A percentile compares a stretch with the other conserved stretches of the same genome.
Conservation (phyloP, 2,113 vertebrate species). For the Sylvia atricapilla region DNA sequence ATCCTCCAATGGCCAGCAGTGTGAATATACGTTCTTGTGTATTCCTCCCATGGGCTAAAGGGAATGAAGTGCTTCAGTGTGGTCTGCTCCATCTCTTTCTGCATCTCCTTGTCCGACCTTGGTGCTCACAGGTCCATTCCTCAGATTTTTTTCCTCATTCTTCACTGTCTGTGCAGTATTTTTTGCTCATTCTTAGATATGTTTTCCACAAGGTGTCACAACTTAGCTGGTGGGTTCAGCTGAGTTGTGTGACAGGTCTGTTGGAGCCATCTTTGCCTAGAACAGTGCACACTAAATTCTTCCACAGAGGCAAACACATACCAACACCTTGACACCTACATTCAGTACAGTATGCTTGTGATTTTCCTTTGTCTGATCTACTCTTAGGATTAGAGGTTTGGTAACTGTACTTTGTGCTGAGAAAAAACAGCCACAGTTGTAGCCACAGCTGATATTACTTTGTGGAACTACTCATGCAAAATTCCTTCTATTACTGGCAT, state of each 20-base stretch:
- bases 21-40: neutral
- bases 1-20: neutral
- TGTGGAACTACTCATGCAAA: neutral
- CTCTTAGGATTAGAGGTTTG: neutral
- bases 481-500: neutral
- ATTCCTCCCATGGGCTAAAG: neutral
- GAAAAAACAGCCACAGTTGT: neutral
- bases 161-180: neutral
- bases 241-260: neutral
- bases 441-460: neutral
- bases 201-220: neutral
- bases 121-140: neutral
- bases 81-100: neutral
- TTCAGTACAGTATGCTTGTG: neutral
- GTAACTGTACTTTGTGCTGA: neutral
- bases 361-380: neutral
- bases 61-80: neutral
- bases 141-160: neutral
- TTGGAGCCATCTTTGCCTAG: neutral
- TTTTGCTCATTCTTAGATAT: neutral
- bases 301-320: neutral
- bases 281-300: accelerated
- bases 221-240: neutral
- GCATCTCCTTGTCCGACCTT: neutral
- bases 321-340: neutral